Conservation (phyloP, 2,113 vertebrate genomes). For the Rhinichthys klamathensis region DNA sequence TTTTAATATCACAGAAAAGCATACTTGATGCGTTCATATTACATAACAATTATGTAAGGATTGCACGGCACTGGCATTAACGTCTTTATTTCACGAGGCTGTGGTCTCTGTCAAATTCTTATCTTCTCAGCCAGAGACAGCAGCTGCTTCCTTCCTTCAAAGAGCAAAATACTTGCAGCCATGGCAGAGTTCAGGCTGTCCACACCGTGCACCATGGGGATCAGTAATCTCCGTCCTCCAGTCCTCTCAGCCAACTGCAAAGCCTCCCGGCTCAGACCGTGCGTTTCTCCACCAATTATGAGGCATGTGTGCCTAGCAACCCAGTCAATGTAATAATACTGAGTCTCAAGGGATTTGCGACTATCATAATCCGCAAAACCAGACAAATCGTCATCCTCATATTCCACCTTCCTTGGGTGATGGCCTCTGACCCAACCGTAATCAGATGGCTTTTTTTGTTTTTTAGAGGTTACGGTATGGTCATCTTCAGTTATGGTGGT, state of each 20-base stretch:
- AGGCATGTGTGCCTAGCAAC: constrained; percentile 75
- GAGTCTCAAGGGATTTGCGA: constrained; percentile 71
- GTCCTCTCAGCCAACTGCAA: constrained; percentile 79
- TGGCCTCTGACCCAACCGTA: constrained; percentile 70
- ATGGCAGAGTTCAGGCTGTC: constrained; percentile 94
- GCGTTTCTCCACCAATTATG: constrained; percentile 91
- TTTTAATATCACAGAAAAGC: neutral
- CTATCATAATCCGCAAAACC: constrained; percentile 56
- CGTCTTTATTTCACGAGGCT: neutral
- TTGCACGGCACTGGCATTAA: neutral
- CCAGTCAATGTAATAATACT: constrained; percentile 81
- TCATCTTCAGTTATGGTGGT: constrained; percentile 28
- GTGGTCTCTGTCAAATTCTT: neutral
- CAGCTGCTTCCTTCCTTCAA: constrained; percentile 90
- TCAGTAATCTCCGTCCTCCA: constrained; percentile 78
- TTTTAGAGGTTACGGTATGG: neutral
- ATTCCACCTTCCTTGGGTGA: constrained; percentile 45
- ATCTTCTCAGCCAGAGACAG: constrained; percentile 56
- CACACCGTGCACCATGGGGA: constrained; percentile 82
- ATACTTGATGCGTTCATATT: neutral
- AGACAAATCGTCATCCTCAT: constrained; percentile 54
- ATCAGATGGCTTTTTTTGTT: constrained; percentile 62
- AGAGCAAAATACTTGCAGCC: constrained; percentile 88
- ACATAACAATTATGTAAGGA: neutral
- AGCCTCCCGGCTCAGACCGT: constrained; percentile 83